Conservation (phyloP, 2,797 vertebrate genomes). For the Novumbra hubbsi region DNA sequence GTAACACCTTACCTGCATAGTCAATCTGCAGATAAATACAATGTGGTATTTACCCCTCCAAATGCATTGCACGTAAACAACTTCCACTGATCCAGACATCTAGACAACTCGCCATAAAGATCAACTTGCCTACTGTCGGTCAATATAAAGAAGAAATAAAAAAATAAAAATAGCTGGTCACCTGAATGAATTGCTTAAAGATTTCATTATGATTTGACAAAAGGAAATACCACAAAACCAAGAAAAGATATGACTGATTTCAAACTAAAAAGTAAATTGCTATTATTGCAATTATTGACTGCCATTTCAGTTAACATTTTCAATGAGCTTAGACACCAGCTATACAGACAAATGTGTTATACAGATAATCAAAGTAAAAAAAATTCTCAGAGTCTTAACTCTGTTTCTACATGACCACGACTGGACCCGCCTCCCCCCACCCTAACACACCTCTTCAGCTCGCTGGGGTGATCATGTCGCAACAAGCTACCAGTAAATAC, state of each 20-base stretch:
- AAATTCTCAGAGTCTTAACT: conserved; percentile 51
- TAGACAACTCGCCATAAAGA: too few relatives aligned
- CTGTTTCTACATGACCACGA: conserved; percentile 32
- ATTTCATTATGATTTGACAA: conserved; percentile 7
- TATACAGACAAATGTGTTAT: conserved; percentile 18
- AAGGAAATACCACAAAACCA: conserved; percentile 9
- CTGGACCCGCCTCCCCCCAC: conserved; percentile 33
- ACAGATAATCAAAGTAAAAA: conserved; percentile 14
- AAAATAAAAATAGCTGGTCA: conserved; percentile 11
- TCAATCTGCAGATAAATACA: too few relatives aligned
- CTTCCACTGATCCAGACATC: too few relatives aligned
- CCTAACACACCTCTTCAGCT: conserved; percentile 29
- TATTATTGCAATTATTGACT: conserved; percentile 46
- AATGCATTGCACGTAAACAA: too few relatives aligned
- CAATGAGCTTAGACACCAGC: conserved; percentile 14
- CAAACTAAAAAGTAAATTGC: conserved; percentile 27
- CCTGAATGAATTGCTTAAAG: conserved; percentile 2
- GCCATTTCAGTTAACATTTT: conserved; percentile 47
- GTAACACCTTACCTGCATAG: too few relatives aligned
- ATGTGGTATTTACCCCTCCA: too few relatives aligned
- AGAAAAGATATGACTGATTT: conserved; percentile 2
- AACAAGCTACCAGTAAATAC: conserved; percentile 37
- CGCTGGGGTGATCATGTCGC: conserved; percentile 44
- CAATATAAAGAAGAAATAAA: too few relatives aligned
- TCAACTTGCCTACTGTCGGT: too few relatives aligned